These are phyloP conservation scores for Antheraea yamamai DNA, from an alignment of 2,888 invertebrate species.

Conservation along the genomic window DNA sequence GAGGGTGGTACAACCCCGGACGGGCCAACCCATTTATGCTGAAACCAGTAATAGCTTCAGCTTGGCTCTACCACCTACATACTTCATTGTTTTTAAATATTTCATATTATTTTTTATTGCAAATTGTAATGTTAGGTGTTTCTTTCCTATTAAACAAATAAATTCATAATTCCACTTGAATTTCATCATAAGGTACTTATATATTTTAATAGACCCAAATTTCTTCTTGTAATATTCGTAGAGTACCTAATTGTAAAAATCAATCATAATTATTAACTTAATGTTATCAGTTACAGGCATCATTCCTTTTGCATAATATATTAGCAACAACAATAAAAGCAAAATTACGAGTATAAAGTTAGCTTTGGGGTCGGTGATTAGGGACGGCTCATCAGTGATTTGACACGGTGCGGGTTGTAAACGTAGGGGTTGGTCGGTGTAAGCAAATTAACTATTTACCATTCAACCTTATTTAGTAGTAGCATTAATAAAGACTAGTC, in stretches of 20 bases:
- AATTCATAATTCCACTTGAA: not conserved
- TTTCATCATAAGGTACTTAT: not conserved
- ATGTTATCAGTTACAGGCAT: not conserved
- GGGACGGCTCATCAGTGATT: constrained; percentile 58
- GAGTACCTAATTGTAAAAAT: not conserved
- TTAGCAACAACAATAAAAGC: constrained; percentile 44
- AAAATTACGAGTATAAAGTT: constrained; percentile 38
- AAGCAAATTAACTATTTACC: constrained; percentile 42
- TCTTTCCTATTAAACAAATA: too few relatives aligned
- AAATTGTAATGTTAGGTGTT: too few relatives aligned
- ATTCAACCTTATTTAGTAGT: constrained; percentile 13
- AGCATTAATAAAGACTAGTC: not conserved
- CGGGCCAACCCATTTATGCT: too few relatives aligned
- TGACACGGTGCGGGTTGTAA: constrained; percentile 39
- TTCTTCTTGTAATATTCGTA: not conserved
- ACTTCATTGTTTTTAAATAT: too few relatives aligned
- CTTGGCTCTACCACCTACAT: too few relatives aligned
- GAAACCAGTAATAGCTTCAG: too few relatives aligned
- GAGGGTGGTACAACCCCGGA: too few relatives aligned
- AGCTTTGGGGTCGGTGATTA: constrained; percentile 51
- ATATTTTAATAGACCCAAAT: not conserved
- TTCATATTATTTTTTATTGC: too few relatives aligned
- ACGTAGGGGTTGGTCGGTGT: constrained; percentile 40
- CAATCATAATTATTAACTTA: not conserved
- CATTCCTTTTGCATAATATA: constrained; percentile 26